phyloP scores from a whole-genome alignment of 2,113 vertebrate genomes.

The Lampris incognitus region DNA sequence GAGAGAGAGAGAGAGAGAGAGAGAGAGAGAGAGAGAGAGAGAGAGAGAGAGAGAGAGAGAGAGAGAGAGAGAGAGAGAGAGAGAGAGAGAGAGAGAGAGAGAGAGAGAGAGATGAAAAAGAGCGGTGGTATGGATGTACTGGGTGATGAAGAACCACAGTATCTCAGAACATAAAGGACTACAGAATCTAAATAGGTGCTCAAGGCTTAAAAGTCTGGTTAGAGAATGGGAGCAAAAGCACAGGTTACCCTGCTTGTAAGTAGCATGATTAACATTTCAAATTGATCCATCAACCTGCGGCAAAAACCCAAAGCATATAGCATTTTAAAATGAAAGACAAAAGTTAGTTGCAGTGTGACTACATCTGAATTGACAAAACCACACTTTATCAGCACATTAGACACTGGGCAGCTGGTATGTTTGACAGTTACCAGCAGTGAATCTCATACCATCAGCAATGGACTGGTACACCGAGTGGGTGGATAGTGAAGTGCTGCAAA shows the following conservation, averaged over 20 bases:
- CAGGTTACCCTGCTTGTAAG: constrained; percentile 8
- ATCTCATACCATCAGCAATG: neutral
- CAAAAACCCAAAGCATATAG: neutral
- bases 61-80: too few relatives aligned
- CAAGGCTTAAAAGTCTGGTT: constrained; percentile 19
- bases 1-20: too few relatives aligned
- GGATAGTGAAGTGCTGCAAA: constrained; percentile 20
- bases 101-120: neutral
- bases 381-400: neutral
- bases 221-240: constrained; percentile 32
- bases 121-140: constrained; percentile 23
- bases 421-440: constrained; percentile 2
- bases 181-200: constrained; percentile 72
- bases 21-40: constrained; percentile 1
- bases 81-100: neutral
- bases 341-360: neutral
- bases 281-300: constrained; percentile 1
- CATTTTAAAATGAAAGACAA: neutral
- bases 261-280: constrained; percentile 19
- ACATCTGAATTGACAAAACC: neutral
- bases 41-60: neutral
- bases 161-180: constrained; percentile 61
- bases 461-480: neutral
- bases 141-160: constrained; percentile 55
- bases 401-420: neutral